Conservation (phyloP, 2,888 invertebrate species). For the Monoplex corrugatus region DNA sequence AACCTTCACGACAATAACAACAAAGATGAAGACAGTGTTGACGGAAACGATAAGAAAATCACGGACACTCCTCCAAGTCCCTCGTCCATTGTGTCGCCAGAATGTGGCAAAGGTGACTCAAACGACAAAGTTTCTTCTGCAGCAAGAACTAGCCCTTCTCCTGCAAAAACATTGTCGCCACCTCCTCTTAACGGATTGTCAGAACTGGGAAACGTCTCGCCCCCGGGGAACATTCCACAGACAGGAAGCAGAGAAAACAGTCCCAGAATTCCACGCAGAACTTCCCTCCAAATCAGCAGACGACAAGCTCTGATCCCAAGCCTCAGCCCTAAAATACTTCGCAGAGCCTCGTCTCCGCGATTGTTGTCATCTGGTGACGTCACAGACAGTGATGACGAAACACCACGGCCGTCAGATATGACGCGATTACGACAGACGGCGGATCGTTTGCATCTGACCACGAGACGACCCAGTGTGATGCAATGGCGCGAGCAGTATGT, state of each 20-base stretch:
- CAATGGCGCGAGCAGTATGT: conserved; percentile 54
- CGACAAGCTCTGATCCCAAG: neutral
- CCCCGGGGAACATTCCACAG: neutral
- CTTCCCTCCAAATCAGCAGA: neutral
- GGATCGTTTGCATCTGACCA: conserved; percentile 54
- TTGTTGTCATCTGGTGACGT: neutral
- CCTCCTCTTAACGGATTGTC: neutral
- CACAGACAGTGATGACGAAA: neutral
- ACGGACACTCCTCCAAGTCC: neutral
- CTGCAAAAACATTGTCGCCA: neutral
- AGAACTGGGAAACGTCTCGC: neutral
- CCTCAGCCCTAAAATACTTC: conserved; percentile 9
- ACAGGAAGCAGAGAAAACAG: neutral
- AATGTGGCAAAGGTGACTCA: neutral
- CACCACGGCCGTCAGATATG: conserved; percentile 35
- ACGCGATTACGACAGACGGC: conserved; percentile 51
- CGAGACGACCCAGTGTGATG: conserved; percentile 54
- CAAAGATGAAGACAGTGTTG: neutral
- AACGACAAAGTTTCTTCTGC: neutral
- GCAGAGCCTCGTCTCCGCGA: neutral
- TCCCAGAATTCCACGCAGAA: neutral
- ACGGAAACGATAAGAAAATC: too few relatives aligned
- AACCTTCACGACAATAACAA: neutral
- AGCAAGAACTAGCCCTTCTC: neutral
- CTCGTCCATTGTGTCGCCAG: neutral